These are phyloP conservation scores for Leucosticte australis DNA, from an alignment of 2,113 vertebrate species.

Conservation along the genomic window DNA sequence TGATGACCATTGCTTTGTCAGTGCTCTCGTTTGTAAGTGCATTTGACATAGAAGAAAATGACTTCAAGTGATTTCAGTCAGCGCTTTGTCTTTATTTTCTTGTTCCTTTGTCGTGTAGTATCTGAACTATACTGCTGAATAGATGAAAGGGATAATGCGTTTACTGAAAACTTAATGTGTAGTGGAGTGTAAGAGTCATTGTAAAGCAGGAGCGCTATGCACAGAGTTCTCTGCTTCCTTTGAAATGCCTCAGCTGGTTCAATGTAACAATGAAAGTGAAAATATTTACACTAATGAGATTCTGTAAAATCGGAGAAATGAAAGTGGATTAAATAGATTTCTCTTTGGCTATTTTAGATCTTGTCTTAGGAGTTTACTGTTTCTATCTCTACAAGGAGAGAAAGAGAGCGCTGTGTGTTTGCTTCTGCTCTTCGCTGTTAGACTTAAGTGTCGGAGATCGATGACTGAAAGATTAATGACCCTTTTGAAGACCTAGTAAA, in stretches of 20 bases:
- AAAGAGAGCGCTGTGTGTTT: not conserved
- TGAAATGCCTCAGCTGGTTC: not conserved
- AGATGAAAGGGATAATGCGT: not conserved
- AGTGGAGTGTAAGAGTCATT: not conserved
- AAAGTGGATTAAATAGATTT: not conserved
- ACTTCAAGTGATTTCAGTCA: not conserved
- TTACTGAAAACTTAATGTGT: not conserved
- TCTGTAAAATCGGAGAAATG: not conserved
- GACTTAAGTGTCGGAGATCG: not conserved
- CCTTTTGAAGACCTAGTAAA: slow-evolving; percentile 4
- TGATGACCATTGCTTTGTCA: not conserved
- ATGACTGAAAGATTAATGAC: slow-evolving; percentile 19
- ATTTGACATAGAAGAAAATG: not conserved
- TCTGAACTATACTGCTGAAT: not conserved
- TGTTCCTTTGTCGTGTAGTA: not conserved
- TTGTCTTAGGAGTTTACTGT: not conserved
- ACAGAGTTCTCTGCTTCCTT: not conserved
- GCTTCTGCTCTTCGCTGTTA: not conserved
- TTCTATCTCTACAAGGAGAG: not conserved
- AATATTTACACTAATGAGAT: slow-evolving; percentile 24
- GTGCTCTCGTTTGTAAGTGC: not conserved
- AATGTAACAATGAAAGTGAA: not conserved
- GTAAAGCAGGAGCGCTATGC: not conserved
- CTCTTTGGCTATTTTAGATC: not conserved
- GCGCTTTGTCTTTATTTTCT: not conserved